A percentile compares a stretch with the other conserved stretches of the same genome.
These are phyloP conservation scores for Copsychus sechellarum DNA, from an alignment of 2,113 vertebrate genomes.

Conservation along the genomic window DNA sequence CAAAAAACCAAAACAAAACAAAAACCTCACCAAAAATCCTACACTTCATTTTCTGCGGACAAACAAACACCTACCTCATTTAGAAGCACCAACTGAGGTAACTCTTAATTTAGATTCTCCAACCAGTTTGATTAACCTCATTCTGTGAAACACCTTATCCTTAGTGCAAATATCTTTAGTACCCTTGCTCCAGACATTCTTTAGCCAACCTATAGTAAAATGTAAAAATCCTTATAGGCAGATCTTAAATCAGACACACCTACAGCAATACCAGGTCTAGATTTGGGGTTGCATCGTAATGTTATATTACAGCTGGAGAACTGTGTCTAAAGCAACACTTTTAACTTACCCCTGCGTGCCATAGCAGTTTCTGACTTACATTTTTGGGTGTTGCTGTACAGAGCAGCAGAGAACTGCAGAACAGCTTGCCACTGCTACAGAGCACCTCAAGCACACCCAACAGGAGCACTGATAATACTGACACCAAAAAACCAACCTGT, in stretches of 20 bases:
- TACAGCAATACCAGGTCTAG: not conserved
- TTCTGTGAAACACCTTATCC: not conserved
- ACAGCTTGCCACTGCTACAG: not conserved
- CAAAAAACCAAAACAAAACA: not conserved
- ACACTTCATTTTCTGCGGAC: not conserved
- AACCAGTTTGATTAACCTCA: not conserved
- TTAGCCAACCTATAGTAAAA: not conserved
- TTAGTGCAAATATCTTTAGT: not conserved
- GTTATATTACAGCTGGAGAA: not conserved
- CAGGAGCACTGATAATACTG: not conserved
- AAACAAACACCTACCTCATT: not conserved
- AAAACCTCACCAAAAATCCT: not conserved
- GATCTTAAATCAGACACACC: not conserved
- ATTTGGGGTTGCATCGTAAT: not conserved
- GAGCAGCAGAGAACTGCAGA: not conserved
- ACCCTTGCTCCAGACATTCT: not conserved
- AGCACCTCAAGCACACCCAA: not conserved
- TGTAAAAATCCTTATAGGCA: not conserved
- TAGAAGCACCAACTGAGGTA: not conserved
- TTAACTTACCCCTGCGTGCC: not conserved
- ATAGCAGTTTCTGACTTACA: not conserved
- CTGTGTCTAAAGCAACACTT: not conserved
- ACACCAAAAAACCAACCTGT: not conserved
- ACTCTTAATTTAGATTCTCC: not conserved
- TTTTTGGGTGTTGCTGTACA: not conserved